phyloP scores from a whole-genome alignment of 2,888 invertebrate species.

The Micoletzkya japonica region DNA sequence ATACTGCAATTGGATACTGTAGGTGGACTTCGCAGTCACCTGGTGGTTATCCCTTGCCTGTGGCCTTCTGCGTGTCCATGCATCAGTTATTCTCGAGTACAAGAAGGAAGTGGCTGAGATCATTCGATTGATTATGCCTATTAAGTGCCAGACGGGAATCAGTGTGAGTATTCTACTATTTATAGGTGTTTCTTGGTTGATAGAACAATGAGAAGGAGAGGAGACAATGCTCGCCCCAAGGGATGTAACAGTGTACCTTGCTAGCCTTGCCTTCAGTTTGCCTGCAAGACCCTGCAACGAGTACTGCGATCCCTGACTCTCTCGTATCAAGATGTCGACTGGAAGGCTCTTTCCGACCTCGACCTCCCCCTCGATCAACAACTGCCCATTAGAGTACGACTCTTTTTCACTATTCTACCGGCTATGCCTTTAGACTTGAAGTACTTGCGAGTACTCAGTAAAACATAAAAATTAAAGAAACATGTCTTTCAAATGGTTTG shows the following conservation, averaged over 20 bases:
- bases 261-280: conserved; percentile 26
- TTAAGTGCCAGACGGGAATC: conserved; percentile 22
- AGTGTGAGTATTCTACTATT: conserved; percentile 5
- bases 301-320: conserved; percentile 33
- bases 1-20: too few relatives aligned
- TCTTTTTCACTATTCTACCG: too few relatives aligned
- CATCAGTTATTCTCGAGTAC: conserved; percentile 16
- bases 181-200: background rate
- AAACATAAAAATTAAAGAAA: too few relatives aligned
- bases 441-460: too few relatives aligned
- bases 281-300: conserved; percentile 30
- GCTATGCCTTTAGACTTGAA: too few relatives aligned
- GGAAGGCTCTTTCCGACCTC: conserved; percentile 72
- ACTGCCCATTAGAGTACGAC: conserved; percentile 73
- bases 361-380: conserved; percentile 74
- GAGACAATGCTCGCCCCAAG: background rate
- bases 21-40: conserved; percentile 51
- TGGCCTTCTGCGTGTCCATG: conserved; percentile 17
- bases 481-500: too few relatives aligned
- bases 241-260: too few relatives aligned
- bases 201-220: background rate
- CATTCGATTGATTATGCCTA: conserved; percentile 20
- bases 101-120: conserved; percentile 12
- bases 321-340: conserved; percentile 71
- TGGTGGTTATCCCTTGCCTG: conserved; percentile 58